Conservation (phyloP, 2,797 vertebrate genomes). For the Danio tinwini region DNA sequence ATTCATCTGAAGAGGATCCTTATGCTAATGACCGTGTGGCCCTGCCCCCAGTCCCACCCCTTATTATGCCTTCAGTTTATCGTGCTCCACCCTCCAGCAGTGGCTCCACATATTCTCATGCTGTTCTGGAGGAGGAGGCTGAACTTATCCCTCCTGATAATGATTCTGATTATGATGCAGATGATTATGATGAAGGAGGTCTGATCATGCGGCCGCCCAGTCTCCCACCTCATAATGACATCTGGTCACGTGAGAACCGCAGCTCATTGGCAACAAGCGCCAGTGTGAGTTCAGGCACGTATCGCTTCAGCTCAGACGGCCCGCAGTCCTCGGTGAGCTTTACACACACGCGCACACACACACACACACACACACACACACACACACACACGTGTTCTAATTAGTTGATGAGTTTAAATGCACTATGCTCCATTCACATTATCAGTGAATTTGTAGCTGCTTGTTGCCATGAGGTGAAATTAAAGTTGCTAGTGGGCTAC, state of each 20-base stretch:
- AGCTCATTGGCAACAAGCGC: conserved; percentile 92
- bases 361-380: too few species aligned
- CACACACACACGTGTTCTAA: too few species aligned
- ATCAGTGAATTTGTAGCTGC: too few species aligned
- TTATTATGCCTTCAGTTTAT: conserved; percentile 68
- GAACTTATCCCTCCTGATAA: conserved; percentile 88
- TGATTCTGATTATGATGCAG: conserved; percentile 91
- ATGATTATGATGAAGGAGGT: conserved; percentile 90
- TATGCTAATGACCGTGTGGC: conserved; percentile 90
- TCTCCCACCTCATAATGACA: conserved; percentile 83
- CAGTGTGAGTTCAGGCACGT: conserved; percentile 91
- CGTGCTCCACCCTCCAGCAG: conserved; percentile 78
- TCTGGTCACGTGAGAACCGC: conserved; percentile 92
- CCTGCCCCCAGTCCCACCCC: conserved; percentile 71
- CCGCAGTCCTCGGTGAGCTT: conserved; percentile 92
- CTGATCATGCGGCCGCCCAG: conserved; percentile 87
- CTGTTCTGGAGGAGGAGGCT: conserved; percentile 73
- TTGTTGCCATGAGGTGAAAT: too few species aligned
- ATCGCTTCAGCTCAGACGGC: conserved; percentile 93
- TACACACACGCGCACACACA: too few species aligned
- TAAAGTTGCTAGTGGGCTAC: too few species aligned
- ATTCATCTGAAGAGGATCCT: conserved; percentile 96
- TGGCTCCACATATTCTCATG: conserved; percentile 82
- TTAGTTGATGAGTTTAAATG: too few species aligned
- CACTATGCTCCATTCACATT: too few species aligned